These are phyloP conservation scores for Drosophila chauvacae DNA, from an alignment of 1,140 invertebrate species.

Conservation along the genomic window DNA sequence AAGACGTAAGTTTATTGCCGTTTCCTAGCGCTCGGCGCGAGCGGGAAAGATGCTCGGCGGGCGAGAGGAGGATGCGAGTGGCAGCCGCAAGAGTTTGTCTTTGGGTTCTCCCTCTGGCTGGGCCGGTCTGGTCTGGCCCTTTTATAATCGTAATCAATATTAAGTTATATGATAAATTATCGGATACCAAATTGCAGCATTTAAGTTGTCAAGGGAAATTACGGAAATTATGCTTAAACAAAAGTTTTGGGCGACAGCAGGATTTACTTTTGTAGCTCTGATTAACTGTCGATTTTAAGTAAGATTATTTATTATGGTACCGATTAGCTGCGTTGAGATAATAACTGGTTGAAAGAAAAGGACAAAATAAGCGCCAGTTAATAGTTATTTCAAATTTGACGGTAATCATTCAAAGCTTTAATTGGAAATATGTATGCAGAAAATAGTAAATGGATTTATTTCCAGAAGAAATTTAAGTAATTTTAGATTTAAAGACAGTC, in stretches of 20 bases:
- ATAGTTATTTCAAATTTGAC: neutral
- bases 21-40: conserved; percentile 59
- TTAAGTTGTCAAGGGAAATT: conserved; percentile 77
- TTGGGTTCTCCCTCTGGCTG: neutral
- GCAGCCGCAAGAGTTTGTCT: conserved; percentile 16
- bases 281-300: conserved; percentile 48
- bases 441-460: neutral
- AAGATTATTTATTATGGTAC: conserved; percentile 11
- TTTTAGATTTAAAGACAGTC: neutral
- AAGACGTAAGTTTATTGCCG: conserved; percentile 75
- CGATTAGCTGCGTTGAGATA: too few species aligned
- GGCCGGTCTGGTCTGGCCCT: conserved; percentile 5
- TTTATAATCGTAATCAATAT: conserved; percentile 78
- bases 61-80: neutral
- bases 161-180: conserved; percentile 78
- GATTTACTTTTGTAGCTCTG: conserved; percentile 28
- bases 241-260: conserved; percentile 20
- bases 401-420: neutral
- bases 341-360: too few species aligned
- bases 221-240: conserved; percentile 60
- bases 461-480: neutral
- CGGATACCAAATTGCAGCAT: conserved; percentile 64
- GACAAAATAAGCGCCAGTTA: neutral
- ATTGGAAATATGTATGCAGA: neutral
- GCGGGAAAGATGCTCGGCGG: conserved; percentile 15